Evolutionary conservation across 2,888 invertebrate genomes (phyloP).

Genomic region (Lasioglossum lativentre): DNA sequence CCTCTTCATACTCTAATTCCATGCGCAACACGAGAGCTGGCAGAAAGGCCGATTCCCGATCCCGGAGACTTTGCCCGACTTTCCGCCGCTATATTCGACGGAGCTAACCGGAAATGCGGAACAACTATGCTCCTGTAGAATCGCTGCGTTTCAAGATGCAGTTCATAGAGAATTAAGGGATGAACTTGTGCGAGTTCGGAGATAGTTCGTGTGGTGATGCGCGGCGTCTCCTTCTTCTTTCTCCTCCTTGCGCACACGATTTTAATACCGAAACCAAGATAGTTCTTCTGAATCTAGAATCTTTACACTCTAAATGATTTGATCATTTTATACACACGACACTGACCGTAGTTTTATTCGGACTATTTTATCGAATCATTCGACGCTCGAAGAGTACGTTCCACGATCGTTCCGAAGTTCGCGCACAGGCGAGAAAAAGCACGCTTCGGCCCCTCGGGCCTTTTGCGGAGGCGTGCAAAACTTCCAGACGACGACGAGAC

Average conservation of each 20-base stretch:
- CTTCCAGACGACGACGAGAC: neutral
- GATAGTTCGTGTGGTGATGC: too few species aligned
- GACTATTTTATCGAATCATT: too few species aligned
- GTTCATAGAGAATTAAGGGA: neutral
- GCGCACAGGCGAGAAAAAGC: neutral
- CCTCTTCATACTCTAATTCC: conserved; percentile 4
- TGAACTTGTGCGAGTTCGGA: too few species aligned
- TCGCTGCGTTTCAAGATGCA: neutral
- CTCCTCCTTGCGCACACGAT: too few species aligned
- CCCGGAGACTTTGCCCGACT: neutral
- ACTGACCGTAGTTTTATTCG: too few species aligned
- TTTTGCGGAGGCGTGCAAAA: neutral
- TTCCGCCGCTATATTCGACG: neutral
- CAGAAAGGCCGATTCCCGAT: neutral
- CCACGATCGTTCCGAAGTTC: neutral
- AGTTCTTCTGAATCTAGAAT: too few species aligned
- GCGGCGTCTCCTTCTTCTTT: too few species aligned
- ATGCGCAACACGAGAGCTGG: neutral
- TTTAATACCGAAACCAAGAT: too few species aligned
- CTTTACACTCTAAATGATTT: too few species aligned
- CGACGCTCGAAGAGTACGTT: neutral
- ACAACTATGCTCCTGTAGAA: neutral
- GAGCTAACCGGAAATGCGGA: neutral
- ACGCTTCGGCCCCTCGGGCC: neutral
- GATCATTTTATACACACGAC: too few species aligned